These are phyloP conservation scores for Mormyrops attenuatus DNA, from an alignment of 2,797 vertebrate species.

Conservation along the genomic window DNA sequence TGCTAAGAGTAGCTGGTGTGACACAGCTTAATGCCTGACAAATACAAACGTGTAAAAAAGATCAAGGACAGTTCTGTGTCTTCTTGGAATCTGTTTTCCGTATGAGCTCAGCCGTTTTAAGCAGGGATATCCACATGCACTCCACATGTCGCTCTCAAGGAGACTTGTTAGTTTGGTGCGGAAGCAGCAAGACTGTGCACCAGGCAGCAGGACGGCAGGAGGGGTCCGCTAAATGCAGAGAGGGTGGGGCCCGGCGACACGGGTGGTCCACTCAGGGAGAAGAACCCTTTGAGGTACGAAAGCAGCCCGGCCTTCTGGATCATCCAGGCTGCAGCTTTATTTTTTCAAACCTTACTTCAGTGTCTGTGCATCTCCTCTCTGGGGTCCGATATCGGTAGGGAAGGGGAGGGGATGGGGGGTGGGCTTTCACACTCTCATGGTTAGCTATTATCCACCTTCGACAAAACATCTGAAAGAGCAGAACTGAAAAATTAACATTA, in stretches of 20 bases:
- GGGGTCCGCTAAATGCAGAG: neutral
- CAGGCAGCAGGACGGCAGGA: neutral
- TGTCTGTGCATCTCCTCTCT: neutral
- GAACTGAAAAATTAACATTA: neutral
- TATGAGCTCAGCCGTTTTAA: neutral
- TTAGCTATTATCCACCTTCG: neutral
- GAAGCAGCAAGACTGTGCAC: conserved; percentile 3
- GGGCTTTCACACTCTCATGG: neutral
- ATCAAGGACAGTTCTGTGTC: neutral
- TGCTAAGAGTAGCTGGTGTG: neutral
- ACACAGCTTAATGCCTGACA: neutral
- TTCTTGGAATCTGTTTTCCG: neutral
- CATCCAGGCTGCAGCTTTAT: neutral
- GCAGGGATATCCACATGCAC: neutral
- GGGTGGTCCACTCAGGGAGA: neutral
- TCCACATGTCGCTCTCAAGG: neutral
- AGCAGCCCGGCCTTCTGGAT: neutral
- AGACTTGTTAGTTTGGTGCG: conserved; percentile 19
- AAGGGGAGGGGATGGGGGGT: neutral
- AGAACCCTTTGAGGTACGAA: neutral
- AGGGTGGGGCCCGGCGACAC: neutral
- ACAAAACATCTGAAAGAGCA: neutral
- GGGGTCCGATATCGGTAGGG: neutral
- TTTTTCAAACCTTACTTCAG: conserved; percentile 20
- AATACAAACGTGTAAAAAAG: neutral